Base-by-base conservation (phyloP, 1,140 invertebrate species). In the Drosophila burlai region DNA sequence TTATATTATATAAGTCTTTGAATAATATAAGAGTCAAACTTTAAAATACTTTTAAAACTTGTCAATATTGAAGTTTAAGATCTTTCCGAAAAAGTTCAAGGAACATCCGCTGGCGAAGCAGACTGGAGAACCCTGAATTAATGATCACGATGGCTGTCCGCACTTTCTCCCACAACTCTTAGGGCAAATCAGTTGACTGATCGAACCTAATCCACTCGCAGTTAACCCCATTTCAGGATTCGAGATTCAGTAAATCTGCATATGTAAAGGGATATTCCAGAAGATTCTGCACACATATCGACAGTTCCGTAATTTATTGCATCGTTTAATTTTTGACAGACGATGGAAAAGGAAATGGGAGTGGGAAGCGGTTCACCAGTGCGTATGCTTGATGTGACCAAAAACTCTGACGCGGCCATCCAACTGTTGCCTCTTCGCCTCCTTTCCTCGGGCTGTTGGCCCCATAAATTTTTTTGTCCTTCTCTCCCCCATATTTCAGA, bases 321-420 rank as follows among this genome's bases (percentile, higher is more conserved):
- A 79, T 81, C 82, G 82, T 81, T 85, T 85, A 85, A 85, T 81
- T 85, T 85, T 81, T 78, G 81, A 61, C 59, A 71, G 29, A 15
- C 34, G 42, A 21, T 24, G 36, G 47, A 36, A 26, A 50, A 1
- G 42, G 45, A 1, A 49, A 1, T 26, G 46, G 34, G 8, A 26
- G 6, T 24, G 31, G 26, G 29, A 46, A 21, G 50, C 64, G 34
- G 54, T 55, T 71, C 82, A 79, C 84, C 83, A 85, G 82, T 85
- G 83, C 82, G 82, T 85, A 85, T 85, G 59, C 74, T 78, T 79
- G 69, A 85, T 79, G 76, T 76, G 74, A 54, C 64, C 69, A 71
- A 75, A 57, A 36, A 73, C 29, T 71, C 49, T 18, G 40, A 21
- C 31, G 21, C 49, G 40, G 31, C 34, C 42, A 15, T 31, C 38